phyloP scores from a whole-genome alignment of 1,140 invertebrate species.

The Drosophila pseudoananassae region DNA sequence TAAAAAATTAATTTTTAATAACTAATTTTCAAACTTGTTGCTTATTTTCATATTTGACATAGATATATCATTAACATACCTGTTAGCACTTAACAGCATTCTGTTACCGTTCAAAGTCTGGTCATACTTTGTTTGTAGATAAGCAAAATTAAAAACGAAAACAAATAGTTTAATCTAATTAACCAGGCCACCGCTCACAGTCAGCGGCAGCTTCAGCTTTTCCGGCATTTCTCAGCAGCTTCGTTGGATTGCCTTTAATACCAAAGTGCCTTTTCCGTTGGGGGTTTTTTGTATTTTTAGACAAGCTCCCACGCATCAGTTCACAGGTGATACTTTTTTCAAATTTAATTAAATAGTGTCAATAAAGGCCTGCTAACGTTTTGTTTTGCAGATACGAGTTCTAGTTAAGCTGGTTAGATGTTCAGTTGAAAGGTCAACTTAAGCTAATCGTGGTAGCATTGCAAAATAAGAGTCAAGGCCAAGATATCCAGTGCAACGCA shows the following conservation, averaged over 20 bases:
- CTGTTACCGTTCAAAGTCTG: neutral
- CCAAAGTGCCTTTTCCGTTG: conserved; percentile 11
- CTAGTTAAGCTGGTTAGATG: no score
- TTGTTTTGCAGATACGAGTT: neutral
- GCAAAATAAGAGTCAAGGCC: conserved; percentile 20
- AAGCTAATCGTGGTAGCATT: neutral
- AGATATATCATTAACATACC: neutral
- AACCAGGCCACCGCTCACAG: conserved; percentile 4
- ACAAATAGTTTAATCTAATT: conserved; percentile 38
- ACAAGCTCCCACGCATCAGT: neutral
- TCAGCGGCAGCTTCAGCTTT: neutral
- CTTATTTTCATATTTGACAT: neutral
- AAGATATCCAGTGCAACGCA: neutral
- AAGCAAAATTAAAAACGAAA: conserved; percentile 19
- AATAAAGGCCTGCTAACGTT: neutral
- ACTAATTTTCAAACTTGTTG: no score
- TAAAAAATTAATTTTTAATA: no score
- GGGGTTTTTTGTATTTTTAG: neutral
- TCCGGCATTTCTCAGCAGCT: neutral
- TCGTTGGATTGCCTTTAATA: neutral
- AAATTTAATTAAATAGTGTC: conserved; percentile 3
- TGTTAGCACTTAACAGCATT: neutral
- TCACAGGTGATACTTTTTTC: conserved; percentile 3
- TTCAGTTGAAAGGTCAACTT: neutral
- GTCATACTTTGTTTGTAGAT: neutral